phyloP scores from a whole-genome alignment of 92 coral and sea anemone species.

The Zoanthus solanderi region DNA sequence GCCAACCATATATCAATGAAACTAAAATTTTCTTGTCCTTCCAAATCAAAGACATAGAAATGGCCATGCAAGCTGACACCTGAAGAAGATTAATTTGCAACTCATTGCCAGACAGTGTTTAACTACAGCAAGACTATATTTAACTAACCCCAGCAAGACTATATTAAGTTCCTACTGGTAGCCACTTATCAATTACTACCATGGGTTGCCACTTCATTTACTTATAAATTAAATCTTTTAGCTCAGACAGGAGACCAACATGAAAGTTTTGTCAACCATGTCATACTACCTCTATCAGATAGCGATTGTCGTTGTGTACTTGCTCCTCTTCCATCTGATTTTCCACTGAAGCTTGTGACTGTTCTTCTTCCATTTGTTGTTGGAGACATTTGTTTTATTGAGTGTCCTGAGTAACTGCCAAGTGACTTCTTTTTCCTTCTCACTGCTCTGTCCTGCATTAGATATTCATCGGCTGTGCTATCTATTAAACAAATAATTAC shows the following conservation, averaged over 20 bases:
- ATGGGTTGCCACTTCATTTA: no score
- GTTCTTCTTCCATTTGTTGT: not conserved
- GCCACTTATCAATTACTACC: no score
- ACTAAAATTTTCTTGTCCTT: no score
- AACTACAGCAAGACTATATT: no score
- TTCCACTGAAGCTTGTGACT: not conserved
- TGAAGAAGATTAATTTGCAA: no score
- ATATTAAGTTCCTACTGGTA: no score
- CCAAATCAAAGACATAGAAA: no score
- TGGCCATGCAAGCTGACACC: no score
- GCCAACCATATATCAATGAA: no score
- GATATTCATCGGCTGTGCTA: not conserved
- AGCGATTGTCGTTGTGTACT: not conserved
- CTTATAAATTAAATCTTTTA: no score
- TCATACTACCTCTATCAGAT: slow-evolving; percentile 4
- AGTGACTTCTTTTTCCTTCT: slow-evolving; percentile 34
- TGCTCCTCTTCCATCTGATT: not conserved
- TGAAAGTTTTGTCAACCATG: not conserved
- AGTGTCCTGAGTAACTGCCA: not conserved
- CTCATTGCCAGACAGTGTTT: no score
- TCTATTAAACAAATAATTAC: not conserved
- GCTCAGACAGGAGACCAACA: not conserved
- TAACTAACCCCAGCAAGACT: no score
- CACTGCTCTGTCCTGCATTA: not conserved
- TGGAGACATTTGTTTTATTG: not conserved